Evolutionary conservation across 2,888 invertebrate species (phyloP), one percentile per base, ranked within the genome.

Genomic region (Ganaspis brasiliensis): DNA sequence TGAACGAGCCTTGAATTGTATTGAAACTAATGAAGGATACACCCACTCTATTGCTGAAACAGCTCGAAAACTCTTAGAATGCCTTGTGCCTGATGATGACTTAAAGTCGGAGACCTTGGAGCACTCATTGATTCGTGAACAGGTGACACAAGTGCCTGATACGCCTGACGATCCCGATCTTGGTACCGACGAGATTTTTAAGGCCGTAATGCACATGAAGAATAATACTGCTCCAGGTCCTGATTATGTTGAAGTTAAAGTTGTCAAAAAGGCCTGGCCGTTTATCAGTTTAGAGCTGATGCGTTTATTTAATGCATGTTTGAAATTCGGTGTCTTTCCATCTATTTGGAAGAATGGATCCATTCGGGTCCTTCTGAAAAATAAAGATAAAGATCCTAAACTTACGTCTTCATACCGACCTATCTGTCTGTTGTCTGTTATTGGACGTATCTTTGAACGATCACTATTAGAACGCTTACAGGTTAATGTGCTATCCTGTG

Each of bases 271-370:
- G 2, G 72, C 78, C 0, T 40, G 21, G 0, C 12, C 6, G 0
- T 49, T 72, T 0, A 74, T 83, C 1, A 57, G 57, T 1, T 70
- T 12, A 19, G 55, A 78, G 9, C 16, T 83, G 10, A 59, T 77
- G n/a, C 52, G 75, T 4, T 52, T 81, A 0, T 76, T 73, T 14
- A 82, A 83, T 59, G 75, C 73, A 5, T 83, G 82, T 56, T 72
- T 84, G 0, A 37, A 72, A 0, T 67, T 16, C 45, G 81, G 80
- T 0, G 67, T 79, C 35, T 84, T 84, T 63, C 83, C 83, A 19
- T 16, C 31, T 0, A 67, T n/a, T 12, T 83, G 82, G 82, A 84
- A 81, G 59, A 45, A 55, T 37, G 79, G 79, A 1, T 73, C 74
- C 16, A 76, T 81, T 19, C 57, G 75, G 45, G 74, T 73, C 19